Conservation (phyloP, 2,113 vertebrate genomes). For the Peromyscus polionotus region DNA sequence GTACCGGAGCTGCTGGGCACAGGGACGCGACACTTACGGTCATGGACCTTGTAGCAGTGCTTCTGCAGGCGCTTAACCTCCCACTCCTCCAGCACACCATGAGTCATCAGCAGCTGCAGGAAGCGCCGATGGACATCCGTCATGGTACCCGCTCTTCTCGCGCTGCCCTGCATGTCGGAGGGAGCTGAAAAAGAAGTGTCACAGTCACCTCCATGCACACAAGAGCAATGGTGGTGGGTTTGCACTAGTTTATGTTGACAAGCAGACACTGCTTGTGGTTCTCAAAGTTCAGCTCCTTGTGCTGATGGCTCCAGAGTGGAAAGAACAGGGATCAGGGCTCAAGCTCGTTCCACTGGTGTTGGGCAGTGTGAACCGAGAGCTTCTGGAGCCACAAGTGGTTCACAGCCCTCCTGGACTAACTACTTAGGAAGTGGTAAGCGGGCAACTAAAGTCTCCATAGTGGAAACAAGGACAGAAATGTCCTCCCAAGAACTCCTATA, state of each 20-base stretch:
- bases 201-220: neutral
- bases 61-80: slow-evolving; percentile 86
- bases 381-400: neutral
- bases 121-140: slow-evolving; percentile 93
- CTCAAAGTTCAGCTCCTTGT: neutral
- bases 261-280: neutral
- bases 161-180: neutral
- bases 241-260: neutral
- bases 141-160: slow-evolving; percentile 86
- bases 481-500: neutral
- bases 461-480: neutral
- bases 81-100: slow-evolving; percentile 89
- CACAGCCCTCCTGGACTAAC: neutral
- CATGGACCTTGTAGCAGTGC: slow-evolving; percentile 90
- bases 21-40: slow-evolving; percentile 85
- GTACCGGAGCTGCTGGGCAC: too few relatives aligned
- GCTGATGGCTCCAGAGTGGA: neutral
- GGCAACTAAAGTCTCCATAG: neutral
- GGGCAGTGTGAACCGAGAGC: neutral
- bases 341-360: neutral
- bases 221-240: neutral
- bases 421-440: neutral
- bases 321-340: neutral
- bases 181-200: neutral
- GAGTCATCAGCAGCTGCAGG: slow-evolving; percentile 93